Evolutionary conservation across 92 coral and sea anemone species (phyloP), one percentile per base, ranked within the genome.

Genomic region (Palythoa caribaeorum): DNA sequence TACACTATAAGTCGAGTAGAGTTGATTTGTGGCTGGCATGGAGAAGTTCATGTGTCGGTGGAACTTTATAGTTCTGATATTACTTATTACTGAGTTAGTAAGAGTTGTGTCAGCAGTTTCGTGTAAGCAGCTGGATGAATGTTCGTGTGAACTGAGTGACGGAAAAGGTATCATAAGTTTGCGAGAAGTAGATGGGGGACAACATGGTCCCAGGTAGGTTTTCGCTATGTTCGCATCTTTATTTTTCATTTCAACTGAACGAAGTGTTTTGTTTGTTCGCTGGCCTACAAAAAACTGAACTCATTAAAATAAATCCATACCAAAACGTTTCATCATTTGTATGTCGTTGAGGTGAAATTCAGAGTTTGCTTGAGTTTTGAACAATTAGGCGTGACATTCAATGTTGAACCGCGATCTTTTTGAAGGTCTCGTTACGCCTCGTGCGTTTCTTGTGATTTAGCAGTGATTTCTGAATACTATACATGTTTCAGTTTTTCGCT

Each of bases 91-190:
- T 5, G 50, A 44, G 50, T 44, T 44, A 28, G 40, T 40, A 11
- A 21, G 9, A 63, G 12, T 17, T 65, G 75, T 81, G 8, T 66
- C 44, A 12, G 75, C 86, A 66, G 55, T 20, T 7, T 17, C 62
- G 1, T 81, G 86, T 19, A 66, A 81, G 2, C 44, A 40, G 86
- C 60, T 81, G 76, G 86, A 81, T 14, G 86, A 81, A 35, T 81
- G 86, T 16, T 81, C 86, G 13, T 81, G 86, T n/a, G 86, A 81
- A 48, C 76, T 81, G 57, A 66, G 86, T 51, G 86, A 63, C 35
- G 86, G 86, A 14, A 81, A 44, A 6, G 86, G 86, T 9, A 81
- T 81, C 37, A 37, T 81, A 7, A 81, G 63, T 48, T 69, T 81
- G 44, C 47, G 57, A n/a, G 86, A 81, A 53, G 86, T 51, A 37